Conservation (phyloP, 2,113 vertebrate genomes). For the Crotalus tigris region DNA sequence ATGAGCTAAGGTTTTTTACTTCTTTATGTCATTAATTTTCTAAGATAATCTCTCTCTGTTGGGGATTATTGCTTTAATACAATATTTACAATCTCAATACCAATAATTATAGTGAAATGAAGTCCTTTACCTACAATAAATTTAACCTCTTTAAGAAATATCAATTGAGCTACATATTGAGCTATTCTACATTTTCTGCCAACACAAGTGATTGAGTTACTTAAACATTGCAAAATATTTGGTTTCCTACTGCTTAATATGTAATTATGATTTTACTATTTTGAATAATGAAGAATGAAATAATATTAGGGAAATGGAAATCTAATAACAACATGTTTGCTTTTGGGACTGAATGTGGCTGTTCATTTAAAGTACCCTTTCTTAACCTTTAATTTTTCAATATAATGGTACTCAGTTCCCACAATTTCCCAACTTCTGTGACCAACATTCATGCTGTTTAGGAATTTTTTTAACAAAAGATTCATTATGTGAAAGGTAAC, state of each 20-base stretch:
- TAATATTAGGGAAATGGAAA: not conserved
- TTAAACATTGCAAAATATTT: slow-evolving; percentile 39
- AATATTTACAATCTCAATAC: slow-evolving; percentile 30
- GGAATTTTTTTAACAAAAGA: not conserved
- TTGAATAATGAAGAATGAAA: slow-evolving; percentile 27
- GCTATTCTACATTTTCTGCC: slow-evolving; percentile 19
- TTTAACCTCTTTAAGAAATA: slow-evolving; percentile 28
- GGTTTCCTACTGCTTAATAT: slow-evolving; percentile 22
- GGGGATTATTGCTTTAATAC: slow-evolving; percentile 26
- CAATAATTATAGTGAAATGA: slow-evolving; percentile 21
- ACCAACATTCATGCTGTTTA: not conserved
- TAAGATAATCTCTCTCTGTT: slow-evolving; percentile 8
- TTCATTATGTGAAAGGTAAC: not conserved
- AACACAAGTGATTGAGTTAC: slow-evolving; percentile 31
- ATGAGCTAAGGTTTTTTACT: slow-evolving; percentile 1
- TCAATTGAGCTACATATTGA: slow-evolving; percentile 1
- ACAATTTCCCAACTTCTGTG: not conserved
- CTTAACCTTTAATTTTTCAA: not conserved
- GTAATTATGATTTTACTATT: slow-evolving; percentile 20
- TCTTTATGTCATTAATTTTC: not conserved
- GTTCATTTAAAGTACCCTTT: not conserved
- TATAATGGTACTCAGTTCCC: not conserved
- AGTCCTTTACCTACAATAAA: slow-evolving; percentile 21
- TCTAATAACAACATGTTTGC: slow-evolving; percentile 17
- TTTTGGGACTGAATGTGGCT: slow-evolving; percentile 11